phyloP scores from a whole-genome alignment of 2,888 invertebrate genomes.

The Monochamus alternatus region DNA sequence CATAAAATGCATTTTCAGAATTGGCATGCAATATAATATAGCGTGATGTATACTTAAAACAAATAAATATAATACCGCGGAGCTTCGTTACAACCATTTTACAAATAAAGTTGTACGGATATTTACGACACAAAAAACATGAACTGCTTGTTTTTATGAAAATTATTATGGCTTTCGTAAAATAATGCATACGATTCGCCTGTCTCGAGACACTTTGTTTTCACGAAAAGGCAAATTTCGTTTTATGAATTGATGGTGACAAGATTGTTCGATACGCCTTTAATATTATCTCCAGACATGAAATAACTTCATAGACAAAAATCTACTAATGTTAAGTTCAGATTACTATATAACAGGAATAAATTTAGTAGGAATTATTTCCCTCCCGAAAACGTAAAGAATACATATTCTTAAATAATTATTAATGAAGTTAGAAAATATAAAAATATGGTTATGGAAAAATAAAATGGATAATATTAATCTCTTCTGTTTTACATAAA shows the following conservation, averaged over 20 bases:
- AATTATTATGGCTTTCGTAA: conserved; percentile 32
- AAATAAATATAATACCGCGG: conserved; percentile 46
- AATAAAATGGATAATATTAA: no score
- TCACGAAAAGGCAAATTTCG: conserved; percentile 45
- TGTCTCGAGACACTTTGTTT: conserved; percentile 45
- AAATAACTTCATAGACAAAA: conserved; percentile 8
- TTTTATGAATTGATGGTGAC: conserved; percentile 47
- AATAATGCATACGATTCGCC: conserved; percentile 34
- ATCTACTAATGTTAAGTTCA: neutral
- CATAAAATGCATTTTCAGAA: conserved; percentile 63
- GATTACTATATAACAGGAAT: neutral
- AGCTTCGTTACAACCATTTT: conserved; percentile 48
- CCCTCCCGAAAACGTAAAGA: no score
- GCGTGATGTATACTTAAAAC: conserved; percentile 50
- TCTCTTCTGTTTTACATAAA: no score
- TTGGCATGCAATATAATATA: conserved; percentile 55
- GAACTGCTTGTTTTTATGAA: conserved; percentile 47
- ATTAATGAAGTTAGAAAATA: no score
- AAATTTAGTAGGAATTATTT: neutral
- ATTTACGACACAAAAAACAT: conserved; percentile 44
- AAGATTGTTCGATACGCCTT: conserved; percentile 38
- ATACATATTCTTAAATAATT: no score
- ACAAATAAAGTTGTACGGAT: conserved; percentile 51
- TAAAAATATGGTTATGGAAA: no score
- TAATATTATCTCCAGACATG: conserved; percentile 26